Percentiles rank a stretch among this genome's conserved stretches.
These are phyloP conservation scores for Trachelus iudaicus DNA, from an alignment of 2,888 invertebrate genomes.

Conservation along the genomic window DNA sequence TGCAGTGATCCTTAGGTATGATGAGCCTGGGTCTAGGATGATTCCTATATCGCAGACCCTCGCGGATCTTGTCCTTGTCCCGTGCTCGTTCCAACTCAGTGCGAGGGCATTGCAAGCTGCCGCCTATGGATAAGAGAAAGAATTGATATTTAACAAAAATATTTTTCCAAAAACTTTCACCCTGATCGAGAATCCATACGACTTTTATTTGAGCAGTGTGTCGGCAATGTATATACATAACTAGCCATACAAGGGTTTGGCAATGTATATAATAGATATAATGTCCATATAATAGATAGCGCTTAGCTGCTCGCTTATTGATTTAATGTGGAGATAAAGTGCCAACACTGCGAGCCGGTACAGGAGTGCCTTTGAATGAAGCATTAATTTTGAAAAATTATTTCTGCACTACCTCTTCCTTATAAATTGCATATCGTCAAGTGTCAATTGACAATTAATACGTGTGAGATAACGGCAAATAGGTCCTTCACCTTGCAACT, in stretches of 20 bases:
- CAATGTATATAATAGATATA: slow-evolving; percentile 40
- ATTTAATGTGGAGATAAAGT: slow-evolving; percentile 5
- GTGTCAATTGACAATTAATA: background rate
- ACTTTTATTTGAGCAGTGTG: background rate
- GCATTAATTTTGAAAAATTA: background rate
- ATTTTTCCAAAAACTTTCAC: background rate
- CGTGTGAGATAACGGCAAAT: background rate
- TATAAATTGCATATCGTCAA: background rate
- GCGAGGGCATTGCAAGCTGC: slow-evolving; percentile 31
- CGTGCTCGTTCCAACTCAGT: slow-evolving; percentile 28
- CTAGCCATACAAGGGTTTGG: slow-evolving; percentile 54
- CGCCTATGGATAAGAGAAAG: slow-evolving; percentile 31
- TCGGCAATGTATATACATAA: background rate
- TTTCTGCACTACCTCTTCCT: background rate
- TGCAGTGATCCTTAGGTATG: slow-evolving; percentile 9
- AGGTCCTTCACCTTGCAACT: background rate
- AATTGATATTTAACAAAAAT: background rate
- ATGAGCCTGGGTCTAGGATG: slow-evolving; percentile 22
- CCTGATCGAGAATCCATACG: background rate
- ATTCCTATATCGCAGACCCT: slow-evolving; percentile 33
- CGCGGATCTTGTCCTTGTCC: slow-evolving; percentile 31
- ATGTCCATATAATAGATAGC: slow-evolving; percentile 16
- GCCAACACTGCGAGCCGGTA: background rate
- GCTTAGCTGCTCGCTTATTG: slow-evolving; percentile 1
- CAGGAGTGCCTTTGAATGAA: background rate